phyloP scores from a whole-genome alignment of 1,140 invertebrate species.

The Achroia grisella region DNA sequence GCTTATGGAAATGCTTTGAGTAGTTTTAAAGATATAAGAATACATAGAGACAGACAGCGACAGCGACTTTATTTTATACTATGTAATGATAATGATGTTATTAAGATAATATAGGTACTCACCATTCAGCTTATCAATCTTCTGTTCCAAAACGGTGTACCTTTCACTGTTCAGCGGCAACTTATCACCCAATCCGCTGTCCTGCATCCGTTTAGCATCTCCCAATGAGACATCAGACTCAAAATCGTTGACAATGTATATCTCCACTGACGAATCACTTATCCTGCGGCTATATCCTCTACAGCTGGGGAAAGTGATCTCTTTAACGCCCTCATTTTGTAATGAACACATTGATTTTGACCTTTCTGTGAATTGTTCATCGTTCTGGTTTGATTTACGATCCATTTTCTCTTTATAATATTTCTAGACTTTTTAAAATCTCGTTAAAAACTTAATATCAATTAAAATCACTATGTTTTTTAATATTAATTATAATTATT shows the following conservation, averaged over 20 bases:
- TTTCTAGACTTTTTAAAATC: no score
- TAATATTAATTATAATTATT: no score
- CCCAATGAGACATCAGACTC: constrained; percentile 11
- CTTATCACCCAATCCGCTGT: constrained; percentile 14
- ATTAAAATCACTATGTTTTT: no score
- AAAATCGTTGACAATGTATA: constrained; percentile 10
- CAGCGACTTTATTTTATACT: no score
- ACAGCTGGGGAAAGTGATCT: neutral
- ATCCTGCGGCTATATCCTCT: constrained; percentile 1
- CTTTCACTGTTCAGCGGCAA: constrained; percentile 10
- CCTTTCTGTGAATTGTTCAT: neutral
- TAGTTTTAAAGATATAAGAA: no score
- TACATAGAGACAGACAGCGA: no score
- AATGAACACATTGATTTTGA: constrained; percentile 13
- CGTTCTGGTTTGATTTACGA: neutral
- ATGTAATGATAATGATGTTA: neutral
- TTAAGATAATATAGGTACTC: constrained; percentile 7
- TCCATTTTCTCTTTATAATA: no score
- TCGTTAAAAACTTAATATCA: no score
- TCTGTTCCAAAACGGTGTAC: constrained; percentile 19
- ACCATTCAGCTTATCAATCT: constrained; percentile 30
- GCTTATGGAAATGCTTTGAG: neutral
- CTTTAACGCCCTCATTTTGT: neutral
- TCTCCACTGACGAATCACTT: constrained; percentile 17
- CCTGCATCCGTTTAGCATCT: neutral